Base-by-base conservation (phyloP, 2,113 vertebrate genomes). In the Apodemus speciosus region DNA sequence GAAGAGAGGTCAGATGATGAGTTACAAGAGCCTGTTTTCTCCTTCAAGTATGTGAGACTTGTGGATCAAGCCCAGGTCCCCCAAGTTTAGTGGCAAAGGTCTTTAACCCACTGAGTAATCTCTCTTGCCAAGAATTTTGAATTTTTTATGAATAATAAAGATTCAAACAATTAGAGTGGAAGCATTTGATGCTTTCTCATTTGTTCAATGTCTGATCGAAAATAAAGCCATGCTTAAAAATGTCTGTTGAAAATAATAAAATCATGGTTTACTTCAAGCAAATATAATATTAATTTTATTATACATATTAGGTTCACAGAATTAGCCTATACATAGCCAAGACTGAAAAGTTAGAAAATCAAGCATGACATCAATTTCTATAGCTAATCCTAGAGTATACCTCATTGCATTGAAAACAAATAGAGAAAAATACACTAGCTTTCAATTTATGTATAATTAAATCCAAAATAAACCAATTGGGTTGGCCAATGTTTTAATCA, bases 231-330 rank as follows among this genome's bases (percentile, higher is more conserved):
- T 3, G 38, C 4, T 72, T 27, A 83, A 85, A 95, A 88, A 88
- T 75, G 85, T 40, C 27, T 83, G 20, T 1, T 3, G 46, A 72
- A 0, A 18, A 27, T 20, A 80, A 51, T 21, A 20, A 3, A 92
- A 62, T 92, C 46, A 79, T 71, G 0, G 25, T n/a, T 88, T 89
- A 43, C 27, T 8, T 79, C 6, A 91, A 53, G 25, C 2, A 9
- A 91, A 64, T 80, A 69, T 88, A 94, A 62, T 73, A 64, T 51
- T 86, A 53, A 71, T 93, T 81, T 60, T 18, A 83, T 62, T 7
- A 14, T 84, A 51, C 9, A 38, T 35, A 68, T 2, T 62, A 68
- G 3, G 2, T 88, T 92, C 43, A 79, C 18, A 86, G 77, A 68
- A 43, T 30, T 95, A 0, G 2, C 43, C 11, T 38, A 79, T 8